phyloP scores from a whole-genome alignment of 2,888 invertebrate species.

The Rosalia funebris region DNA sequence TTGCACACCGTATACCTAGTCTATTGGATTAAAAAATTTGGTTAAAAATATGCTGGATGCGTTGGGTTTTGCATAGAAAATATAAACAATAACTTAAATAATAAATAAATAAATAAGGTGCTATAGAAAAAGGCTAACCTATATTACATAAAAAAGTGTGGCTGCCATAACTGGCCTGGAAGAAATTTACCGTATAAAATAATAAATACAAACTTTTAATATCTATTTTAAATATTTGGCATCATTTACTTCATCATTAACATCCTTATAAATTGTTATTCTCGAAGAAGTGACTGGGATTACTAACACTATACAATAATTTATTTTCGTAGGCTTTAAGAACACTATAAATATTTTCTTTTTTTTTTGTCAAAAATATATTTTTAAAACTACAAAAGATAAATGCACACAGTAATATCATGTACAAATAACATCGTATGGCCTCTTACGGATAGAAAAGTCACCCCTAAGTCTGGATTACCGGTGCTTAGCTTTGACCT shows the following conservation, averaged over 20 bases:
- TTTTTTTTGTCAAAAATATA: slow-evolving; percentile 62
- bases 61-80: slow-evolving; percentile 32
- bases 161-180: slow-evolving; percentile 51
- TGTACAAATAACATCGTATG: slow-evolving; percentile 48
- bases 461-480: slow-evolving; percentile 28
- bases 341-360: slow-evolving; percentile 61
- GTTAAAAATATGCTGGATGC: slow-evolving; percentile 17
- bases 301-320: slow-evolving; percentile 61
- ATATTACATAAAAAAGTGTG: slow-evolving; percentile 52
- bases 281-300: slow-evolving; percentile 55
- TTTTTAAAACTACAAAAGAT: slow-evolving; percentile 59
- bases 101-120: slow-evolving; percentile 47
- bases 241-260: slow-evolving; percentile 59
- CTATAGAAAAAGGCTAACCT: slow-evolving; percentile 45
- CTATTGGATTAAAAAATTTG: slow-evolving; percentile 30
- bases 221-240: slow-evolving; percentile 61
- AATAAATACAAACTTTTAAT: slow-evolving; percentile 49
- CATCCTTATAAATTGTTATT: slow-evolving; percentile 53
- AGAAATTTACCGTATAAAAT: slow-evolving; percentile 48
- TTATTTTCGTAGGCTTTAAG: slow-evolving; percentile 59
- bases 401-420: slow-evolving; percentile 54
- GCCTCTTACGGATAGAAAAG: slow-evolving; percentile 41
- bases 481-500: slow-evolving; percentile 25
- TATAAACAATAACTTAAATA: slow-evolving; percentile 39
- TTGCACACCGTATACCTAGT: slow-evolving; percentile 41